A percentile compares a stretch with the other conserved stretches of the same genome.
These are phyloP conservation scores for Dermochelys coriacea DNA, from an alignment of 2,797 vertebrate species.

Conservation along the genomic window DNA sequence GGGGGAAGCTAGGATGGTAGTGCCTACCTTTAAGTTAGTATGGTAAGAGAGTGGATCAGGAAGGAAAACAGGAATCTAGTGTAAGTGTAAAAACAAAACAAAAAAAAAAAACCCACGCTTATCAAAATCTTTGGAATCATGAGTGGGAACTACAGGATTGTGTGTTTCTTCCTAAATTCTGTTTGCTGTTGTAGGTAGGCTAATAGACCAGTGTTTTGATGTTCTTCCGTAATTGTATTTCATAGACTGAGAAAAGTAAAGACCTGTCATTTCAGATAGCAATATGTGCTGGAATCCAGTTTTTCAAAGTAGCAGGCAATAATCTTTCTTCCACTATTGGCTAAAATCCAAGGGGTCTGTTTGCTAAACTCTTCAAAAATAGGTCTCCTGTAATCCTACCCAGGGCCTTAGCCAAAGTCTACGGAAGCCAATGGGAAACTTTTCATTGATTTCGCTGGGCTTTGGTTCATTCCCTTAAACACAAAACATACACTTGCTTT, in stretches of 20 bases:
- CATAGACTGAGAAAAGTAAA: neutral
- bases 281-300: conserved; percentile 2
- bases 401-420: conserved; percentile 10
- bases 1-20: conserved; percentile 29
- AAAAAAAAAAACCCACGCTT: neutral
- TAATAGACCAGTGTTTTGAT: neutral
- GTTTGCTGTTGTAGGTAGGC: neutral
- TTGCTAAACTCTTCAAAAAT: neutral
- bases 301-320: neutral
- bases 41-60: neutral
- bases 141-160: neutral
- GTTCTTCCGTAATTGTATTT: neutral
- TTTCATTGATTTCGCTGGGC: neutral
- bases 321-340: neutral
- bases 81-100: too few relatives aligned
- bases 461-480: conserved; percentile 21
- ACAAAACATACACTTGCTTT: neutral
- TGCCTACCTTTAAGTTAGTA: neutral
- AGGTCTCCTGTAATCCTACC: neutral
- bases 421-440: conserved; percentile 9
- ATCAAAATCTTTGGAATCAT: neutral
- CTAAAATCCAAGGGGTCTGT: neutral
- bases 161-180: neutral
- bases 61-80: neutral
- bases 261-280: neutral